A percentile compares a stretch with the other conserved stretches of the same genome.
Evolutionary conservation across 2,797 vertebrate genomes (phyloP).

Genomic region (Hafferia zeledoni): DNA sequence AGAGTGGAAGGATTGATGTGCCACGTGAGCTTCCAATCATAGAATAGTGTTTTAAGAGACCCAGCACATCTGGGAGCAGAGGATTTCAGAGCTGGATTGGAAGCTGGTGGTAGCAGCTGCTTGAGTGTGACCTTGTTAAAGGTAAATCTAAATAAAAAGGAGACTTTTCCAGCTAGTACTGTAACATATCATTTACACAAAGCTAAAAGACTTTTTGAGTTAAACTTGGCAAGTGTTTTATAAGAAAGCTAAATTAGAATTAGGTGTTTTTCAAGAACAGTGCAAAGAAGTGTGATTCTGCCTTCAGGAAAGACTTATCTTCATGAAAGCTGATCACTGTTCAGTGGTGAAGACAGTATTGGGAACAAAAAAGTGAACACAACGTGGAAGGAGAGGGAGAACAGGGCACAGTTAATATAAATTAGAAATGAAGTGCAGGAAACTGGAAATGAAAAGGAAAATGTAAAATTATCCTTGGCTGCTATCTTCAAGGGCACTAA

Average conservation of each 20-base stretch:
- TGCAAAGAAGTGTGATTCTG: not conserved
- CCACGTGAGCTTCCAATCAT: not conserved
- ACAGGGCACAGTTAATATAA: not conserved
- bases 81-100: not conserved
- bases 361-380: not conserved
- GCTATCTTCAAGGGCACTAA: not conserved
- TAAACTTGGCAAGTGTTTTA: not conserved
- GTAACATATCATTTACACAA: not conserved
- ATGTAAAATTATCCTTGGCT: constrained; percentile 37
- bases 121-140: not conserved
- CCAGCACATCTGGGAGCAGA: not conserved
- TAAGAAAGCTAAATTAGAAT: not conserved
- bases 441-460: constrained; percentile 37
- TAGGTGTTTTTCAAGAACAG: not conserved
- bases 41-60: not conserved
- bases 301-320: not conserved
- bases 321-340: not conserved
- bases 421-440: constrained; percentile 35
- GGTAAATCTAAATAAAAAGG: not conserved
- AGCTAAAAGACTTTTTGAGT: not conserved
- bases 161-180: not conserved
- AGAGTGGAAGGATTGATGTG: not conserved
- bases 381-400: not conserved
- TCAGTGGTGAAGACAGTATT: not conserved
- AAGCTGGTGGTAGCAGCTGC: not conserved